A percentile compares a stretch with the other conserved stretches of the same genome.
These are phyloP conservation scores for Bimastos eiseni DNA, from an alignment of 2,888 invertebrate genomes.

Conservation along the genomic window DNA sequence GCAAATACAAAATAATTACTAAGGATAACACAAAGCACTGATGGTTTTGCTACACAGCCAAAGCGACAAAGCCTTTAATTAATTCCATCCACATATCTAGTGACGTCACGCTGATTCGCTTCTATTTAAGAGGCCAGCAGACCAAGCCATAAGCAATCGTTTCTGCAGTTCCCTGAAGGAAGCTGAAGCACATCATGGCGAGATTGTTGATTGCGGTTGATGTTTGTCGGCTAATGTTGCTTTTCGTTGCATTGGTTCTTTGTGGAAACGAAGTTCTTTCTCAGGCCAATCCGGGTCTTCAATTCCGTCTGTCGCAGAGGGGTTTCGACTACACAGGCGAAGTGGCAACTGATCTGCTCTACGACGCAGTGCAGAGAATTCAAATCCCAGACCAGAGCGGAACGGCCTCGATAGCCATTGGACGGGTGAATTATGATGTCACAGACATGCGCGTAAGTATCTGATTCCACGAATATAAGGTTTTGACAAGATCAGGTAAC, in stretches of 20 bases:
- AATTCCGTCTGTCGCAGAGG: not conserved
- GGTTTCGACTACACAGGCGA: slow-evolving; percentile 9
- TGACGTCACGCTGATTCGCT: not conserved
- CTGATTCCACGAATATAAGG: no score
- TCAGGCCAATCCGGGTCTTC: slow-evolving; percentile 9
- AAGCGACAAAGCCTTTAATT: no score
- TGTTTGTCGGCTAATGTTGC: not conserved
- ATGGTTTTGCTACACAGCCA: no score
- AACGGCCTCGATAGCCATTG: not conserved
- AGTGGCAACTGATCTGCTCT: not conserved
- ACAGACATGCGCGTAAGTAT: not conserved
- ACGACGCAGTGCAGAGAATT: not conserved
- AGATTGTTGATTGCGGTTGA: not conserved
- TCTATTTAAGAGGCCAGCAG: not conserved
- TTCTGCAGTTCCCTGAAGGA: not conserved
- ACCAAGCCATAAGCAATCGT: not conserved
- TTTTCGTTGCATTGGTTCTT: not conserved
- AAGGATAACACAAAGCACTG: no score
- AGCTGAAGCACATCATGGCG: not conserved
- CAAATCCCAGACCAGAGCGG: slow-evolving; percentile 16
- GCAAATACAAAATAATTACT: no score
- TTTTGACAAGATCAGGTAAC: no score
- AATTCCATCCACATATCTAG: no score
- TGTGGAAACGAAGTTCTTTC: no score
- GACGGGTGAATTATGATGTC: not conserved